Conservation (phyloP, 2,888 invertebrate genomes). For the Eretmocerus hayati region DNA sequence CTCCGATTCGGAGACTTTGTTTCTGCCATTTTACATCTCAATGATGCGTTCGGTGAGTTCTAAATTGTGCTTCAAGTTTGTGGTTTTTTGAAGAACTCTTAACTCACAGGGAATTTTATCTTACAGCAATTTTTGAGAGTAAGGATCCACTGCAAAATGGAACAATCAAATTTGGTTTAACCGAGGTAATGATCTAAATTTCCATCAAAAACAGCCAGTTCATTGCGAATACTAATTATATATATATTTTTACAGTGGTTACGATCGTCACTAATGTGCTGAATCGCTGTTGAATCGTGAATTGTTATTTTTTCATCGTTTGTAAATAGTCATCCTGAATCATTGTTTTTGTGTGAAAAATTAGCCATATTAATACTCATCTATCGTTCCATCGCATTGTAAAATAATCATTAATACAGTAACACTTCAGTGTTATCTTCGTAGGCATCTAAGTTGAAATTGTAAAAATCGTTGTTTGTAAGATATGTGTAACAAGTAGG, state of each 20-base stretch:
- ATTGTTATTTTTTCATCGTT: constrained; percentile 28
- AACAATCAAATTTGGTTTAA: constrained; percentile 70
- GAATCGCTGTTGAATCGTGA: constrained; percentile 32
- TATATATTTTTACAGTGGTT: constrained; percentile 60
- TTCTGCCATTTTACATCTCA: constrained; percentile 79
- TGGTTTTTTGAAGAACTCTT: background rate
- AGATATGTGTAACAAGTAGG: constrained; percentile 31
- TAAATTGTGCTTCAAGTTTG: background rate
- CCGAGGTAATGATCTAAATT: constrained; percentile 58
- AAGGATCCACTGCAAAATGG: constrained; percentile 77
- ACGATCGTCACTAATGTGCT: constrained; percentile 65
- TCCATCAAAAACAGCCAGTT: background rate
- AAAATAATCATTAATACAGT: constrained; percentile 22
- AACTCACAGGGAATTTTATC: constrained; percentile 10
- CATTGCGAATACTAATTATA: constrained; percentile 4
- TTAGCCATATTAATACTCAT: constrained; percentile 41
- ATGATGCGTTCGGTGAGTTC: constrained; percentile 76
- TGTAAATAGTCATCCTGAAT: constrained; percentile 40
- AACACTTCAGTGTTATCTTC: constrained; percentile 12
- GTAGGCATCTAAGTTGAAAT: constrained; percentile 15
- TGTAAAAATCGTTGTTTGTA: constrained; percentile 26
- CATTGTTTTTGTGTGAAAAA: constrained; percentile 23
- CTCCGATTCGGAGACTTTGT: constrained; percentile 88
- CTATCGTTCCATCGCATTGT: constrained; percentile 23
- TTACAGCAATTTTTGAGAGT: constrained; percentile 63